Base-by-base conservation (phyloP, 2,797 vertebrate species). In the Lutra lutra region DNA sequence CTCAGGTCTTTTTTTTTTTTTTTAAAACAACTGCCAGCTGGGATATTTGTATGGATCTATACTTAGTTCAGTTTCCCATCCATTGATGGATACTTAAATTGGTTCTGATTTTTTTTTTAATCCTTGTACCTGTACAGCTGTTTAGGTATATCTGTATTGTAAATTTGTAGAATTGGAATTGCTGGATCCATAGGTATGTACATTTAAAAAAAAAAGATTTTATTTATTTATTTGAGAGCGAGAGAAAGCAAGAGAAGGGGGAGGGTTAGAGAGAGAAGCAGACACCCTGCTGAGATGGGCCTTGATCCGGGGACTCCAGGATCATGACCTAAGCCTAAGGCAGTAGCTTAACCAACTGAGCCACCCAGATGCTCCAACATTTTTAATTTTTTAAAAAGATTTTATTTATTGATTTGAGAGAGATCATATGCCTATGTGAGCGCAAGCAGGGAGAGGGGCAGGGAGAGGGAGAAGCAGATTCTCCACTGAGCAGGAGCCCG, bases 111-210 rank as follows among this genome's bases (percentile, higher is more conserved):
- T 40, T 58, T 32, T n/a, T 46, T 68, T 12, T 48, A 35, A 51
- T 83, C 10, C 13, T 51, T 79, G 46, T 83, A 58, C 29, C 29
- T 62, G 40, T 92, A 56, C 21, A 60, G 3, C 94, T 64, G 7
- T 84, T 62, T 48, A 84, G 48, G 8, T 80, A 3, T 72, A n/a
- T 77, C 27, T 91, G 18, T 78, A 88, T 58, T 75, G 60, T 92
- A 70, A 94, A 58, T 87, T 97, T 66, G 64, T 62, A 66, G 78
- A 60, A 87, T 43, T 85, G 15, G 46, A 91, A 88, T 91, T 93
- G 68, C 77, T 92, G 48, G 83, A 48, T 86, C 82, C 48, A 25
- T 86, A 56, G n/a, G 2, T 94, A 73, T 32, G n/a, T 96, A 7
- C 20, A 58, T 94, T 58, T 88, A 38, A 46, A 46, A 46, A 82